Percentiles rank a stretch among this genome's conserved stretches.
phyloP scores from a whole-genome alignment of 2,113 vertebrate genomes.

The Anguilla japonica region DNA sequence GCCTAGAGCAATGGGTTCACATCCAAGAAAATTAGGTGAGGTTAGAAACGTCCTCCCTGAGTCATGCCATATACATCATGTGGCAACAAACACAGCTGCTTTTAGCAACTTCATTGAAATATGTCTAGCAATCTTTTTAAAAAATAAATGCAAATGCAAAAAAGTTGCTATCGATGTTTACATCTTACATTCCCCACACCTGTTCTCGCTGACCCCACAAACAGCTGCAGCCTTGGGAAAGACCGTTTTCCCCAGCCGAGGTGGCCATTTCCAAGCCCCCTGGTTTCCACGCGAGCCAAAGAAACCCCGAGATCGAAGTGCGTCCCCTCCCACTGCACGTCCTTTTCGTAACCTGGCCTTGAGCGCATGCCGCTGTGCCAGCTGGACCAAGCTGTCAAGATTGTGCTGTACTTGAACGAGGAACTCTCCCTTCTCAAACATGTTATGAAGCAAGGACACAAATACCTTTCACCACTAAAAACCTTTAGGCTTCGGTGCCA shows the following conservation, averaged over 20 bases:
- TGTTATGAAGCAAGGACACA: constrained; percentile 40
- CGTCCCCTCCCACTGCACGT: background rate
- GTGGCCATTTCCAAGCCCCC: background rate
- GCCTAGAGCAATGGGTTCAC: background rate
- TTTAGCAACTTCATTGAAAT: background rate
- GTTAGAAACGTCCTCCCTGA: background rate
- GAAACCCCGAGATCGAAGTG: background rate
- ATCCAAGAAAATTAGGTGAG: background rate
- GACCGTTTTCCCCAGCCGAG: background rate
- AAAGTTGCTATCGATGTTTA: background rate
- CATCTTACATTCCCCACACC: background rate
- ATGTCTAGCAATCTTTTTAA: background rate
- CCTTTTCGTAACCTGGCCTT: constrained; percentile 33
- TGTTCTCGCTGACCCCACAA: background rate
- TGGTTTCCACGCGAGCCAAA: background rate
- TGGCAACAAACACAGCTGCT: background rate
- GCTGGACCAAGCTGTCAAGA: constrained; percentile 43
- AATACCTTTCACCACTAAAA: background rate
- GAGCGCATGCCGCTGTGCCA: constrained; percentile 26
- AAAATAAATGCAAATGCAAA: background rate
- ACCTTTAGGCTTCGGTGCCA: background rate
- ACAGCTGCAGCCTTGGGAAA: background rate
- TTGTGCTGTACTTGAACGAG: constrained; percentile 44
- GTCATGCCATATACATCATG: background rate
- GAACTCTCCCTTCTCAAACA: constrained; percentile 50